These are phyloP conservation scores for Ichneumon xanthorius DNA, from an alignment of 2,888 invertebrate genomes.

Conservation along the genomic window DNA sequence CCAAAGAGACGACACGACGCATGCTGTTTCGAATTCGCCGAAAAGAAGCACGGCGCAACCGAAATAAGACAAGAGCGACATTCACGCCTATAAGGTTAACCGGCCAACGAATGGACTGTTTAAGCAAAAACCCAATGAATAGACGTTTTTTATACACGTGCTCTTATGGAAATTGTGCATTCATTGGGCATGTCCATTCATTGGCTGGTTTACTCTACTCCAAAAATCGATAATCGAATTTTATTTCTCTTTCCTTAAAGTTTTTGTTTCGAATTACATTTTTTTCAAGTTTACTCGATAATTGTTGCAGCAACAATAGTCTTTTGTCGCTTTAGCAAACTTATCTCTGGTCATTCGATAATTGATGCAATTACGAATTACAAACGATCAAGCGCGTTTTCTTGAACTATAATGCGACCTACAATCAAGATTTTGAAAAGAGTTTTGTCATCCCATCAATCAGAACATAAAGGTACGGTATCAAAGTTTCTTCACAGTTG, in stretches of 20 bases:
- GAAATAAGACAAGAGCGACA: neutral
- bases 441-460: neutral
- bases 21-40: conserved; percentile 19
- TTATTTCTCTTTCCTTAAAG: neutral
- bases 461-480: neutral
- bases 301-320: neutral
- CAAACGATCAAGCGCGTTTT: neutral
- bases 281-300: neutral
- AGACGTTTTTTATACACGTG: no score
- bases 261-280: neutral
- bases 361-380: no score
- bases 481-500: neutral
- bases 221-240: conserved; percentile 3
- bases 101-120: no score
- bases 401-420: neutral
- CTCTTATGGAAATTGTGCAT: no score
- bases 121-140: no score
- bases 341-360: no score
- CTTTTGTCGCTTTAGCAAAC: no score
- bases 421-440: neutral
- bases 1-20: neutral
- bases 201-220: neutral
- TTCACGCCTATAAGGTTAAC: neutral
- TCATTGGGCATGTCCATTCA: no score
- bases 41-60: neutral